Percentiles rank a stretch among this genome's conserved stretches.
These are phyloP conservation scores for Bicyclus anynana DNA, from an alignment of 1,140 invertebrate species.

Conservation along the genomic window DNA sequence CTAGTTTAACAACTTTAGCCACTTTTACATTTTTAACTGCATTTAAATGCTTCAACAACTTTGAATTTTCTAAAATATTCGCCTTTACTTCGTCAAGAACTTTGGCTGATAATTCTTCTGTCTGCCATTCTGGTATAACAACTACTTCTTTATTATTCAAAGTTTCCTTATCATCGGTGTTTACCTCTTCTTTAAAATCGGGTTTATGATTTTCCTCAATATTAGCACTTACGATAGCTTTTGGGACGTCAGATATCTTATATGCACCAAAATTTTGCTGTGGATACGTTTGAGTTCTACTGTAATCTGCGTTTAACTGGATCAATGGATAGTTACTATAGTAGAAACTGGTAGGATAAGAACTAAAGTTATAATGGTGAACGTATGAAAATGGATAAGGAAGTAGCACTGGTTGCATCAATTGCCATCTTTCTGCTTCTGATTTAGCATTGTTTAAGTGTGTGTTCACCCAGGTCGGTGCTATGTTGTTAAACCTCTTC, in stretches of 20 bases:
- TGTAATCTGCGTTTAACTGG: slow-evolving; percentile 31
- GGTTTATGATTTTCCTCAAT: slow-evolving; percentile 8
- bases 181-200: slow-evolving; percentile 8
- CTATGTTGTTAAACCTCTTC: slow-evolving; percentile 12
- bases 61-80: slow-evolving; percentile 43
- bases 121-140: slow-evolving; percentile 49
- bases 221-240: neutral
- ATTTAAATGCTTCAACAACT: slow-evolving; percentile 36
- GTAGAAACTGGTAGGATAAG: slow-evolving; percentile 33
- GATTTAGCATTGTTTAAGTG: neutral
- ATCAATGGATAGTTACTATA: slow-evolving; percentile 43
- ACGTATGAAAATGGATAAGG: slow-evolving; percentile 53
- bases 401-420: slow-evolving; percentile 22
- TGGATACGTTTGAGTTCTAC: slow-evolving; percentile 24
- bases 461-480: slow-evolving; percentile 17
- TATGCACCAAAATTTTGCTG: slow-evolving; percentile 24
- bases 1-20: slow-evolving; percentile 50
- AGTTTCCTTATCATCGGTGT: slow-evolving; percentile 6
- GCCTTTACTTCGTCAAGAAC: slow-evolving; percentile 55
- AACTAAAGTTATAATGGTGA: slow-evolving; percentile 36
- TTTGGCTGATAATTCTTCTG: slow-evolving; percentile 36
- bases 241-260: slow-evolving; percentile 9
- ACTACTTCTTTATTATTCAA: slow-evolving; percentile 19
- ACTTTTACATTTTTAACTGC: slow-evolving; percentile 53
- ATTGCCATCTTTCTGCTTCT: slow-evolving; percentile 2